Base-by-base conservation (phyloP, 1,140 invertebrate species). In the Drosophila lowei region DNA sequence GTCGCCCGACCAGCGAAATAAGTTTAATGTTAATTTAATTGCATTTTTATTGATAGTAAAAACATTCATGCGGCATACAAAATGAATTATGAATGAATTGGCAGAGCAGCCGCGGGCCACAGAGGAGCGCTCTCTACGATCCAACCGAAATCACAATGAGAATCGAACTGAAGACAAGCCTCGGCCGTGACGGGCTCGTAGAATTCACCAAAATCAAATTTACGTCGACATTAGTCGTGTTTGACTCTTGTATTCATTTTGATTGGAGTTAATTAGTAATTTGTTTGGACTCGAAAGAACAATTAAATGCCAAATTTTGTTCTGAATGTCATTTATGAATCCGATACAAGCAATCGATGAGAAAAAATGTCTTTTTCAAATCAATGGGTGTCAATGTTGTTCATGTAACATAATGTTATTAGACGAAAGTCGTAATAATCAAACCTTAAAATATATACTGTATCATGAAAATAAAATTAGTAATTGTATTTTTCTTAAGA, bases 11-110 rank as follows among this genome's bases (percentile, higher is more conserved):
- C n/a, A 6, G 71, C 66, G 56, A 78, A 89, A 83, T 89, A 67
- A 78, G 67, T 89, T 90, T 88, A 89, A 88, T 89, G 81, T 72
- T 84, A 84, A 86, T 90, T 90, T 90, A 77, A 90, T 89, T 88
- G 85, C 64, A 56, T 79, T 84, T 90, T 90, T 89, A 90, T 90
- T 90, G 85, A 77, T 79, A 90, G 79, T 90, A 90, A 90, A 88
- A 76, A 61, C 72, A 65, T 90, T 83, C 65, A 79, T 77, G 72
- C 72, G 59, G 54, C 72, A 78, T 77, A 79, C 80, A 79, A 83
- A 88, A 83, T 90, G 88, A 90, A 90, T 90, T 90, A 90, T 88
- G 78, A 72, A 84, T 83, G 76, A 83, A 85, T 88, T 83, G 62
- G 74, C 62, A 65, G 48, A 34, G 57, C 25, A 47, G 47, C 41